phyloP scores from a whole-genome alignment of 2,113 vertebrate species.

The Microcebus tavaratra region DNA sequence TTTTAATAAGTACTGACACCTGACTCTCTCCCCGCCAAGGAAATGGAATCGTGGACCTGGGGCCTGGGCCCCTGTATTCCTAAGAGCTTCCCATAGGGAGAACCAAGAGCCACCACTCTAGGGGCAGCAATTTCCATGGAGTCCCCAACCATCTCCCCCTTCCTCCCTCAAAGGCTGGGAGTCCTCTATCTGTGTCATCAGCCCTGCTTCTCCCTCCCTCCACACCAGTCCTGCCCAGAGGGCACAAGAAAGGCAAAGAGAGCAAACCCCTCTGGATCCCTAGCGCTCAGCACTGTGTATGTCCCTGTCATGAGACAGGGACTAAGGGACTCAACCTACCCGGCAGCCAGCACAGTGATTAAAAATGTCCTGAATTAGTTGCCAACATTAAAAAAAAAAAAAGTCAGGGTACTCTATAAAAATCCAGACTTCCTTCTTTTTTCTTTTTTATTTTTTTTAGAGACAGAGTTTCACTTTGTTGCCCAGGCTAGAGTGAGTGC shows the following conservation, averaged over 20 bases:
- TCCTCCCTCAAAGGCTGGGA: background rate
- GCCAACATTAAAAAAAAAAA: background rate
- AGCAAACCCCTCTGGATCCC: background rate
- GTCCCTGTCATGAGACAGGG: background rate
- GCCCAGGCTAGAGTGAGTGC: too few relatives aligned
- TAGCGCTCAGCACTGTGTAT: background rate
- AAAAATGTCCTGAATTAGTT: background rate
- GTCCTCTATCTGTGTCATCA: background rate
- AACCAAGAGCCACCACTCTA: background rate
- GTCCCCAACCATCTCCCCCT: background rate
- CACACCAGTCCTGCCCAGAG: too few relatives aligned
- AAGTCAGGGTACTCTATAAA: background rate
- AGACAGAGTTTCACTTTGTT: too few relatives aligned
- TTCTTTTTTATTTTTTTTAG: too few relatives aligned
- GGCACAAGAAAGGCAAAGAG: too few relatives aligned
- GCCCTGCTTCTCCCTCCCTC: background rate
- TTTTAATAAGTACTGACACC: background rate
- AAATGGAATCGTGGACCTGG: background rate
- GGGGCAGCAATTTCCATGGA: fast-evolving
- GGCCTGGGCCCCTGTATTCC: background rate
- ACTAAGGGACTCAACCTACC: background rate
- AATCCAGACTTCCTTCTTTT: background rate
- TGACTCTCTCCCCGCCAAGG: background rate
- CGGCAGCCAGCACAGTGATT: background rate
- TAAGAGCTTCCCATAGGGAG: background rate